Evolutionary conservation across 1,140 invertebrate species (phyloP).

Genomic region (Pemphigus obesinymphae): DNA sequence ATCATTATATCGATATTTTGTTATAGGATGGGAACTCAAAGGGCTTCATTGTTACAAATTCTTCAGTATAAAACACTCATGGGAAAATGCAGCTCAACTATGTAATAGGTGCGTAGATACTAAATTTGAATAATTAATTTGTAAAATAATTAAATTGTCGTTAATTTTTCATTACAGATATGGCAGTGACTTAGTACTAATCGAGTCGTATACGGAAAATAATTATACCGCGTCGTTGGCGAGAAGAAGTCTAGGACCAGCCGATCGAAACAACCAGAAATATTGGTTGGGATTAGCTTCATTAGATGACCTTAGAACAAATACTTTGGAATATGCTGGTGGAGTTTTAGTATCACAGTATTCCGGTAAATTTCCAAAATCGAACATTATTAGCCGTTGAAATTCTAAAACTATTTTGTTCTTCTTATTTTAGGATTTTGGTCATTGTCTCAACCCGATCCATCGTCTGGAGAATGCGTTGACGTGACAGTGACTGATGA

Average conservation of each 20-base stretch:
- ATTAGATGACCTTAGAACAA: constrained; percentile 84
- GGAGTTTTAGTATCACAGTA: constrained; percentile 88
- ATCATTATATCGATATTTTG: constrained; percentile 43
- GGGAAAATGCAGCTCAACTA: constrained; percentile 89
- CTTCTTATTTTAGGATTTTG: constrained; percentile 65
- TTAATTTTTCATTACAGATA: constrained; percentile 61
- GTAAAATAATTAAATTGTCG: not conserved
- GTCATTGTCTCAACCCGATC: constrained; percentile 80
- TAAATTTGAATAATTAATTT: too few species aligned
- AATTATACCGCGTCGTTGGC: constrained; percentile 82
- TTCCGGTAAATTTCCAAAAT: constrained; percentile 57
- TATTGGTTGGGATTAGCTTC: constrained; percentile 87
- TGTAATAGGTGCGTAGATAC: constrained; percentile 79
- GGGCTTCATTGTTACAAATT: constrained; percentile 91
- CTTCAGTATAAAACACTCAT: constrained; percentile 91
- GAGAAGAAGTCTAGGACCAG: constrained; percentile 53
- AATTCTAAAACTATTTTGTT: not conserved
- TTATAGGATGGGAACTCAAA: constrained; percentile 85
- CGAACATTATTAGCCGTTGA: not conserved
- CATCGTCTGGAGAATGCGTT: constrained; percentile 80
- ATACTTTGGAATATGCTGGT: constrained; percentile 87
- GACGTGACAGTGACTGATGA: constrained; percentile 68
- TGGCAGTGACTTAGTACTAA: constrained; percentile 83
- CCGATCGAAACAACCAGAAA: constrained; percentile 58
- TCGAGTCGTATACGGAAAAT: constrained; percentile 84